Conservation (phyloP, 2,113 vertebrate genomes). For the Telmatochromis brachygnathus region DNA sequence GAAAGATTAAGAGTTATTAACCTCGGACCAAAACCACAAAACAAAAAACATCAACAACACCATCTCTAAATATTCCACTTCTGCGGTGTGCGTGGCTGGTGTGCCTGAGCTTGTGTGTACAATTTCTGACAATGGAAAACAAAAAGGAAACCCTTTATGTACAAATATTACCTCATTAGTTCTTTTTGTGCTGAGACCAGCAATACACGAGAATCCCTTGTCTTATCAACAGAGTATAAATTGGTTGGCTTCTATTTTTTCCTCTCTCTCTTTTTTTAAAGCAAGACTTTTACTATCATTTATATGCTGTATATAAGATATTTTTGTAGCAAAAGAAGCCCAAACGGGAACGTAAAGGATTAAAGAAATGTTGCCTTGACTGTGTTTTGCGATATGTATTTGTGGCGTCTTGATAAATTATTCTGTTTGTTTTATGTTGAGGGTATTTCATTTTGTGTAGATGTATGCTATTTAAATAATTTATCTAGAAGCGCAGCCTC, state of each 20-base stretch:
- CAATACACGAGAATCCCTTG: slow-evolving; percentile 68
- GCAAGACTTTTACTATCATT: slow-evolving; percentile 80
- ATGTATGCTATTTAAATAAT: slow-evolving; percentile 99
- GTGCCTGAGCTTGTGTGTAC: slow-evolving; percentile 61
- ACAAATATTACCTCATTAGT: slow-evolving; percentile 99
- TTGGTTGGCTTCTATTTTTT: slow-evolving; percentile 76
- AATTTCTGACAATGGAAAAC: slow-evolving; percentile 69
- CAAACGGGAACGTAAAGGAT: slow-evolving; percentile 75
- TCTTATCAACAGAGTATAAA: slow-evolving; percentile 71
- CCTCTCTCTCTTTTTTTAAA: slow-evolving; percentile 53
- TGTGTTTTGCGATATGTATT: slow-evolving; percentile 79
- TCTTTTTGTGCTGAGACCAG: slow-evolving; percentile 82
- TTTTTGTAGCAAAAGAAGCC: slow-evolving; percentile 78
- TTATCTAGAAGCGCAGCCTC: slow-evolving; percentile 93
- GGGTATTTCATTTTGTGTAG: slow-evolving; percentile 87
- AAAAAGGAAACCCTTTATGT: slow-evolving; percentile 79
- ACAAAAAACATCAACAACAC: background rate
- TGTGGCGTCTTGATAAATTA: slow-evolving; percentile 92
- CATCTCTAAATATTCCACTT: slow-evolving; percentile 31
- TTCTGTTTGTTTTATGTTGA: slow-evolving; percentile 71
- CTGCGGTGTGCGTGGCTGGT: slow-evolving; percentile 57
- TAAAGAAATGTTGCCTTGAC: slow-evolving; percentile 75
- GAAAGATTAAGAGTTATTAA: background rate
- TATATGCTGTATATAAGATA: slow-evolving; percentile 89
- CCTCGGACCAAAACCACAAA: background rate